Evolutionary conservation across 2,888 invertebrate genomes (phyloP), one percentile per base, ranked within the genome.

Genomic region (Drosophila siamana): DNA sequence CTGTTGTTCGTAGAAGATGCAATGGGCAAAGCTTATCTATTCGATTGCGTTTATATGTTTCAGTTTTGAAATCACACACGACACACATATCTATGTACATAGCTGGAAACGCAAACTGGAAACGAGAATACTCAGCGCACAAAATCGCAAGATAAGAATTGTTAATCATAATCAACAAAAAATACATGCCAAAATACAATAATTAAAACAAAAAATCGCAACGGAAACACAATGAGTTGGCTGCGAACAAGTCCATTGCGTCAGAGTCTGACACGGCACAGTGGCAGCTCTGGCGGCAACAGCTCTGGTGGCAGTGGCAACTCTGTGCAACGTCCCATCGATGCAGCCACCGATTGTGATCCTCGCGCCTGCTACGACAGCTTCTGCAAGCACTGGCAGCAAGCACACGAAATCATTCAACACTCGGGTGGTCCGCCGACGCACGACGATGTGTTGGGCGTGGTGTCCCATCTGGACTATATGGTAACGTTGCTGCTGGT

Each of bases 351-450:
- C 7, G 95, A 95, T 90, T 95, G 95, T 85, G 97, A 97, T 93
- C 96, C 97, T 0, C 95, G 96, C 56, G 98, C 98, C 6, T 98
- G 98, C 92, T 97, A 96, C 90, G 97, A 96, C 92, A 98, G 98
- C 88, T 98, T 98, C 93, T 96, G 96, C 91, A 97, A 97, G 91
- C 98, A 98, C 91, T 98, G 98, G 98, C 96, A 97, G 89, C 98
- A 98, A 91, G 97, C 96, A 1, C 93, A 95, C 86, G 97, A 97
- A 78, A 97, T 98, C 65, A 97, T 98, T 82, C 93, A 94, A 75
- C 94, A 95, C 80, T 95, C 95, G 41, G 94, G 95, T 65, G 83
- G 94, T 93, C 93, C 94, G 80, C 94, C 95, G 33, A 93, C 92
- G 69, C 96, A 96, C 88, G 98, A 98, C 91, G 98, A 98, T 92